Evolutionary conservation across 2,797 vertebrate genomes (phyloP), one percentile per base, ranked within the genome.

Genomic region (Rhinatrema bivittatum): DNA sequence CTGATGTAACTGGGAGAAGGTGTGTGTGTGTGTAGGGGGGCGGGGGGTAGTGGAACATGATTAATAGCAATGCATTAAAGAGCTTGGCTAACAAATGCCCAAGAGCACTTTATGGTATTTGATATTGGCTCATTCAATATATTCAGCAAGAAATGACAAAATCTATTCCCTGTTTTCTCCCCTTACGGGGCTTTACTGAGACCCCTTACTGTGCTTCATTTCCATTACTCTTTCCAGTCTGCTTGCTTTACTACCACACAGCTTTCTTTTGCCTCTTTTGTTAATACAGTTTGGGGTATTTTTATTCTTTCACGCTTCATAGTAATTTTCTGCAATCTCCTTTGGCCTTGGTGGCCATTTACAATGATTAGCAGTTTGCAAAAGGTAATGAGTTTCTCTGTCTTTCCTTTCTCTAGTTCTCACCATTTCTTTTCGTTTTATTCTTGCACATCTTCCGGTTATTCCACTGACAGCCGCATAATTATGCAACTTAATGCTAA

Each of bases 311-410:
- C 50, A 39, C 0, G 3, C 34, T 50, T 55, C 33, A 56, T 37
- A 50, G 43, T 42, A 60, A 63, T 71, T 60, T 53, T 56, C 56
- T 61, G 18, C 15, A 39, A 31, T 55, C 37, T 39, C 29, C 43
- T 53, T 23, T 53, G 53, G 29, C 29, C 53, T 72, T 29, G 42
- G 24, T 58, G 41, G 34, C 36, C 42, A 70, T 72, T 71, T 53
- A 44, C 36, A 53, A 53, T 53, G 42, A 71, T 66, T 55, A 74
- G 46, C 42, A 53, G 52, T 59, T 66, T 62, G 31, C 35, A 64
- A 61, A 47, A 68, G 12, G 31, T 62, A 68, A 64, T 55, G 48
- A 57, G 37, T 62, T 70, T 59, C 29, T 47, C 12, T 46, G 43
- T 57, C 53, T 50, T 34, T 16, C 17, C 14, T 44, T 42, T 23